Percentiles rank a stretch among this genome's conserved stretches.
Evolutionary conservation across 2,888 invertebrate genomes (phyloP).

Genomic region (Dasysyrphus albostriatus): DNA sequence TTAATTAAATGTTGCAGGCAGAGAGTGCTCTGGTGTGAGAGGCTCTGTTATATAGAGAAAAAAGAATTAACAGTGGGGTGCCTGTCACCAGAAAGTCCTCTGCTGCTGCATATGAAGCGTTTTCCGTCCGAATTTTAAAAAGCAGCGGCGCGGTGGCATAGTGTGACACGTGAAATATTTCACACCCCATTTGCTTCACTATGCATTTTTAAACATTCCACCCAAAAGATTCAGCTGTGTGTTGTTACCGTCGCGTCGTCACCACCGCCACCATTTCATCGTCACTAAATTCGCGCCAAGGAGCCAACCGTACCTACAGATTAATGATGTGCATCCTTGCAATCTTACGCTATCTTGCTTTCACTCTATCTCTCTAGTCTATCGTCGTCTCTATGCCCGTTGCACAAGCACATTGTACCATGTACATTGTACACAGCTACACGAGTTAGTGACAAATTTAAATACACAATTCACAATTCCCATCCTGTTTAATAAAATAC

Average conservation of each 20-base stretch:
- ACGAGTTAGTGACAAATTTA: conserved; percentile 47
- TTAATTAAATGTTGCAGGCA: conserved; percentile 67
- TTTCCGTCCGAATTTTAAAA: conserved; percentile 37
- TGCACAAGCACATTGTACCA: not conserved
- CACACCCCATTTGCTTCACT: conserved; percentile 43
- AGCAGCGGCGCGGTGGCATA: not conserved
- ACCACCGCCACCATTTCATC: not conserved
- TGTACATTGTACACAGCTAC: not conserved
- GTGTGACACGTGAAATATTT: conserved; percentile 70
- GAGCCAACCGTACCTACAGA: conserved; percentile 23
- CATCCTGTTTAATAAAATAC: conserved; percentile 41
- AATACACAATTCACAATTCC: conserved; percentile 46
- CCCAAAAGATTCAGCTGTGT: conserved; percentile 4
- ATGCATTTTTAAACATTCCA: conserved; percentile 29
- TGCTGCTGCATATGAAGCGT: conserved; percentile 54
- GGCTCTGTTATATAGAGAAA: not conserved
- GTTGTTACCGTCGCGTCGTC: not conserved
- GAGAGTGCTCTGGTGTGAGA: conserved; percentile 21
- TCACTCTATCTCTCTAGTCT: conserved; percentile 4
- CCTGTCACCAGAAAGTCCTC: conserved; percentile 62
- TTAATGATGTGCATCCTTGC: conserved; percentile 57
- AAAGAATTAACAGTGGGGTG: conserved; percentile 30
- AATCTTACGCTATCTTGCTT: conserved; percentile 47
- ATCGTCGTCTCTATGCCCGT: not conserved
- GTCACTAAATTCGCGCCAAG: conserved; percentile 9